Conservation (phyloP, 2,888 invertebrate genomes). For the Chrysodeixis includens region DNA sequence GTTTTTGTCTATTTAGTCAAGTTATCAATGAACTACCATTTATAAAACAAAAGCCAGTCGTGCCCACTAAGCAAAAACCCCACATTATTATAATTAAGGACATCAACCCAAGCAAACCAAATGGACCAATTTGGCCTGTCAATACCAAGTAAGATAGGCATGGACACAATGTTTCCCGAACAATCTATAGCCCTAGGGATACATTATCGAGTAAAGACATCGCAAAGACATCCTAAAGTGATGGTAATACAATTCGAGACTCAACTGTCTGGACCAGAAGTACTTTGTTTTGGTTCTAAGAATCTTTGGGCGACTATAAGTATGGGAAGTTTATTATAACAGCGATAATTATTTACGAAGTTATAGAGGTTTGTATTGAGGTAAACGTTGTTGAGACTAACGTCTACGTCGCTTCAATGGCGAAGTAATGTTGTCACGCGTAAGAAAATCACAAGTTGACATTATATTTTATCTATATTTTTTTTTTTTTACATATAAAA, state of each 20-base stretch:
- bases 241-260: not conserved
- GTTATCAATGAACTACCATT: too few relatives aligned
- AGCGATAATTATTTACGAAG: too few relatives aligned
- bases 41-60: not conserved
- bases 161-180: not conserved
- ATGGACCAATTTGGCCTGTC: not conserved
- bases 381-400: too few relatives aligned
- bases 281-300: not conserved
- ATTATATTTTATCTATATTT: too few relatives aligned
- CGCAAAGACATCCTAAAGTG: not conserved
- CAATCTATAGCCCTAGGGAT: not conserved
- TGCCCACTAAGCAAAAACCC: not conserved
- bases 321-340: too few relatives aligned
- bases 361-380: too few relatives aligned
- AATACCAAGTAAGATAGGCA: not conserved
- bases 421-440: too few relatives aligned
- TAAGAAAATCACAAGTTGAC: too few relatives aligned
- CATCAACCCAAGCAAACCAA: not conserved
- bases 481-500: too few relatives aligned
- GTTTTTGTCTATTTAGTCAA: too few relatives aligned
- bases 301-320: too few relatives aligned
- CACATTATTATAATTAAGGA: constrained; percentile 1
- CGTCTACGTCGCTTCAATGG: too few relatives aligned
- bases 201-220: not conserved
- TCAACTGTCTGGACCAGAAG: not conserved